phyloP scores from a whole-genome alignment of 2,888 invertebrate species.

The Agrilus mali region DNA sequence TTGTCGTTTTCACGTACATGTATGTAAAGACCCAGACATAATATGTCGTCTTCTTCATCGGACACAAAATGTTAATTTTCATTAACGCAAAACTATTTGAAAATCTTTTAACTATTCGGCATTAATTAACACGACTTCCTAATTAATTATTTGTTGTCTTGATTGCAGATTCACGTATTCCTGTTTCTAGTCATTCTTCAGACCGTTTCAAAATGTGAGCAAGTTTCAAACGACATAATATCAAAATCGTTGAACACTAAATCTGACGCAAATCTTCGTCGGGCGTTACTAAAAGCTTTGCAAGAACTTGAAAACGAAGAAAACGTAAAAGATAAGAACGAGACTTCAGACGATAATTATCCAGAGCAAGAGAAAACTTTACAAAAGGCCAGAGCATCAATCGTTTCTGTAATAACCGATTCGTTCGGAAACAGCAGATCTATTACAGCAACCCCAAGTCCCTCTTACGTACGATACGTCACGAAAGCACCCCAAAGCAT shows the following conservation, averaged over 20 bases:
- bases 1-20: too few species aligned
- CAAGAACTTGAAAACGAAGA: slow-evolving; percentile 60
- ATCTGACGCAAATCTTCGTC: slow-evolving; percentile 60
- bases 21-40: too few species aligned
- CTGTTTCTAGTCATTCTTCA: not conserved
- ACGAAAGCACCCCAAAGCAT: too few species aligned
- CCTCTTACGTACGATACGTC: not conserved
- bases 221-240: slow-evolving; percentile 31
- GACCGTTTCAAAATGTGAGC: slow-evolving; percentile 16
- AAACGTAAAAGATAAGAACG: slow-evolving; percentile 33
- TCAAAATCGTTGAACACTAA: slow-evolving; percentile 41
- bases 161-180: slow-evolving; percentile 6
- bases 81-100: too few species aligned
- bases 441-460: not conserved
- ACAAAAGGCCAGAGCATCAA: slow-evolving; percentile 39
- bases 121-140: too few species aligned
- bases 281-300: slow-evolving; percentile 63
- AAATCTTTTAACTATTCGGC: too few species aligned
- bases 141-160: not conserved
- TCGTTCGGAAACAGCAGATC: slow-evolving; percentile 18
- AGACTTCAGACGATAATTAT: not conserved
- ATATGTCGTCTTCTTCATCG: too few species aligned
- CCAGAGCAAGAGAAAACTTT: slow-evolving; percentile 15
- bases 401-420: slow-evolving; percentile 45
- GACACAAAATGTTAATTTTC: too few species aligned